Evolutionary conservation across 1,140 invertebrate genomes (phyloP).

Genomic region (Drosophila micromelanica): DNA sequence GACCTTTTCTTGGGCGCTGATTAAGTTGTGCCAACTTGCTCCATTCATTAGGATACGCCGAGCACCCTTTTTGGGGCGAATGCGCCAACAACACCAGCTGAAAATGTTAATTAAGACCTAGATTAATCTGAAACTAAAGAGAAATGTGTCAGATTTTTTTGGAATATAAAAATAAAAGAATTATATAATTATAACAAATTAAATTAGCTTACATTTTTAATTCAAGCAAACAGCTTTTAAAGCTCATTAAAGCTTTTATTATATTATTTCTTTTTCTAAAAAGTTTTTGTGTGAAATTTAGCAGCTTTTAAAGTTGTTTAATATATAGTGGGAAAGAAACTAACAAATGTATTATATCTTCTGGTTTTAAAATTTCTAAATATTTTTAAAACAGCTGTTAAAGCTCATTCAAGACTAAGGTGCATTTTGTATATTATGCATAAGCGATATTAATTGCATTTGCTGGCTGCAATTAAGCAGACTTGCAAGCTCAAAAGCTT

Average conservation of each 20-base stretch:
- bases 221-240: no score
- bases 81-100: not conserved
- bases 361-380: no score
- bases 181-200: no score
- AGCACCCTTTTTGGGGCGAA: not conserved
- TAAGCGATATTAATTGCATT: not conserved
- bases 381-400: no score
- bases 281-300: not conserved
- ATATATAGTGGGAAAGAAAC: no score
- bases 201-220: no score
- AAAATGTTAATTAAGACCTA: not conserved
- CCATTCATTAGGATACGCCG: constrained; percentile 25
- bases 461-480: not conserved
- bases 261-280: no score
- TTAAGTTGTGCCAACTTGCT: constrained; percentile 57
- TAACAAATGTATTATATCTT: no score
- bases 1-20: constrained; percentile 69
- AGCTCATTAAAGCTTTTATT: no score
- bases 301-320: no score
- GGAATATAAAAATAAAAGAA: no score
- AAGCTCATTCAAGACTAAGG: not conserved
- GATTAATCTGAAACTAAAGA: not conserved
- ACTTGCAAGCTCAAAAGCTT: constrained; percentile 1
- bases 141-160: no score
- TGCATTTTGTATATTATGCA: not conserved